phyloP scores from a whole-genome alignment of 2,888 invertebrate species.

The Nineta flava region DNA sequence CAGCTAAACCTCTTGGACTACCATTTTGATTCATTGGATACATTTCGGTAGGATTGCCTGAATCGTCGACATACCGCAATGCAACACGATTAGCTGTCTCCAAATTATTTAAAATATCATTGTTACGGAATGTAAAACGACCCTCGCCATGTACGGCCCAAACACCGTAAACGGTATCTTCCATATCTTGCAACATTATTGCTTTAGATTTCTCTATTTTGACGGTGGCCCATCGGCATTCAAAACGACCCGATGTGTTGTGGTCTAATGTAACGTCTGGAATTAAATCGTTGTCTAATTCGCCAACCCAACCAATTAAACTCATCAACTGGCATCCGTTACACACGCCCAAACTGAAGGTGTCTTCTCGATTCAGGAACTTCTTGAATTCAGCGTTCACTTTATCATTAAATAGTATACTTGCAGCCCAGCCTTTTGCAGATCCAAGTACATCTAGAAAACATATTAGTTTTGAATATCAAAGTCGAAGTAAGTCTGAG shows the following conservation, averaged over 20 bases:
- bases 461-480: background rate
- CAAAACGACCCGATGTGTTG: conserved; percentile 80
- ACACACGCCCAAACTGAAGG: conserved; percentile 94
- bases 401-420: conserved; percentile 62
- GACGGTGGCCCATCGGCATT: conserved; percentile 48
- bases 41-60: conserved; percentile 50
- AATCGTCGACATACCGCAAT: conserved; percentile 72
- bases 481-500: background rate
- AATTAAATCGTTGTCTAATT: conserved; percentile 21
- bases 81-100: conserved; percentile 48
- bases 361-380: conserved; percentile 58
- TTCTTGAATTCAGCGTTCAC: conserved; percentile 60
- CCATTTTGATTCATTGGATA: conserved; percentile 97
- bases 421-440: conserved; percentile 96
- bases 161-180: conserved; percentile 73
- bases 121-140: conserved; percentile 43
- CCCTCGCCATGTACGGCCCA: conserved; percentile 98
- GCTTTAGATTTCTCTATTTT: conserved; percentile 51
- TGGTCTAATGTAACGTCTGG: conserved; percentile 60
- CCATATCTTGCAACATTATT: conserved; percentile 85
- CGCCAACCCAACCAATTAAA: conserved; percentile 76
- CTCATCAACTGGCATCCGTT: conserved; percentile 97
- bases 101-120: conserved; percentile 31
- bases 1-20: conserved; percentile 73
- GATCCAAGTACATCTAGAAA: conserved; percentile 79